Base-by-base conservation (phyloP, 2,797 vertebrate genomes). In the Pyrocephalus nanus region DNA sequence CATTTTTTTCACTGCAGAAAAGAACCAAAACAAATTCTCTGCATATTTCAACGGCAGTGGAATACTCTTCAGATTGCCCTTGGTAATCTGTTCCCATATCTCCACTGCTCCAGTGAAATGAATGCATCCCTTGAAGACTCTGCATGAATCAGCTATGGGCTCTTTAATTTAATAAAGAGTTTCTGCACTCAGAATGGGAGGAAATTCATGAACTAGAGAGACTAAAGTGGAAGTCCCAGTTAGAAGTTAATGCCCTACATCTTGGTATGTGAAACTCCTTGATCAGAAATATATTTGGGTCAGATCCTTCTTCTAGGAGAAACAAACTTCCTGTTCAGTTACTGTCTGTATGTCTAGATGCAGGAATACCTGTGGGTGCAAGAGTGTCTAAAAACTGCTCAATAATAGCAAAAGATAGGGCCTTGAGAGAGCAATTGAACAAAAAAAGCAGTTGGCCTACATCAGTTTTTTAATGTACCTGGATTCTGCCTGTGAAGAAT, bases 161-260 rank as follows among this genome's bases (percentile, higher is more conserved):
- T 92, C 45, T 84, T 90, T 86, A 83, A 77, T 89, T 91, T 85
- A 90, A 62, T 72, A 30, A 73, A 76, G 62, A 79, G 45, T 32
- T 88, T 78, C 80, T 86, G 60, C 51, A 78, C 43, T 72, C 34
- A 42, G 64, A 72, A 36, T 12, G 25, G n/a, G 30, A 67, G n/a
- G 27, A 77, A 80, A 65, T 58, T 80, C 1, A 16, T 61, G 69
- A 91, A 48, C 27, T 30, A 71, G 34, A 66, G 43, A 54, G 22
- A 62, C 66, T 19, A 20, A 48, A 94, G 86, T 8, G 74, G 51
- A 79, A 85, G 43, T 4, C 20, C 26, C 38, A 43, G 34, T 64
- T 79, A 65, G 69, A 89, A 85, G 30, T 27, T 57, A 64, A 66
- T n/a, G 54, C 26, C n/a, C 45, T 76, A 7, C 8, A 29, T 80